Evolutionary conservation across 2,113 vertebrate genomes (phyloP).

Genomic region (Thamnaconus septentrionalis): DNA sequence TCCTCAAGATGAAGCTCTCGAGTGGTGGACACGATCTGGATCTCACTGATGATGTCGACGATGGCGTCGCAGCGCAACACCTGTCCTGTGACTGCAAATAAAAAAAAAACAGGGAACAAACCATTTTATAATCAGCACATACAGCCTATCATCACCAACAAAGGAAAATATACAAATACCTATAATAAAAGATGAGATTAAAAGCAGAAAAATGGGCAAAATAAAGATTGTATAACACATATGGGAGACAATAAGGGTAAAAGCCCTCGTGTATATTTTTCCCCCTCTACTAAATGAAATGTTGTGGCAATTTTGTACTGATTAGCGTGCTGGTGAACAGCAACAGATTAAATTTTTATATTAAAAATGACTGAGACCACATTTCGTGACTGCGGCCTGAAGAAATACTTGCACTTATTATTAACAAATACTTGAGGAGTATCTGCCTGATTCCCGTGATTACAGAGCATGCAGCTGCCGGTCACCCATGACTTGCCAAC

Average conservation of each 20-base stretch:
- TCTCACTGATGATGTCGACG: conserved; percentile 88
- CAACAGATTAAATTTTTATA: conserved; percentile 7
- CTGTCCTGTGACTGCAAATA: conserved; percentile 85
- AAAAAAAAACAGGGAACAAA: background rate
- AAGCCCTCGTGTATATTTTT: too few species aligned
- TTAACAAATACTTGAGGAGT: background rate
- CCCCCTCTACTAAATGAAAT: background rate
- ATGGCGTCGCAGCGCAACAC: conserved; percentile 94
- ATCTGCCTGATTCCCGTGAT: background rate
- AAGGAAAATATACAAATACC: too few species aligned
- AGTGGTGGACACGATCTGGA: conserved; percentile 93
- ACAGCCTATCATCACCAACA: too few species aligned
- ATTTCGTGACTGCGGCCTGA: conserved; percentile 4
- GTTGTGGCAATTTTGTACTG: too few species aligned
- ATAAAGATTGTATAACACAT: too few species aligned
- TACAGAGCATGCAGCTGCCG: conserved; percentile 8
- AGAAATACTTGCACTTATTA: background rate
- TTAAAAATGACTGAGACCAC: background rate
- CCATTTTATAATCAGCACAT: background rate
- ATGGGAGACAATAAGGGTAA: too few species aligned
- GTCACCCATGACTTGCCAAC: background rate
- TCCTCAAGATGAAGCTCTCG: conserved; percentile 95
- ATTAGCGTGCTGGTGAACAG: background rate
- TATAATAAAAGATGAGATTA: too few species aligned
- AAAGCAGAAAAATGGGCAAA: too few species aligned